These are phyloP conservation scores for Aurelia coerulea DNA, from an alignment of 30 jellyfish, hydroid and myxozoan species.

Conservation along the genomic window DNA sequence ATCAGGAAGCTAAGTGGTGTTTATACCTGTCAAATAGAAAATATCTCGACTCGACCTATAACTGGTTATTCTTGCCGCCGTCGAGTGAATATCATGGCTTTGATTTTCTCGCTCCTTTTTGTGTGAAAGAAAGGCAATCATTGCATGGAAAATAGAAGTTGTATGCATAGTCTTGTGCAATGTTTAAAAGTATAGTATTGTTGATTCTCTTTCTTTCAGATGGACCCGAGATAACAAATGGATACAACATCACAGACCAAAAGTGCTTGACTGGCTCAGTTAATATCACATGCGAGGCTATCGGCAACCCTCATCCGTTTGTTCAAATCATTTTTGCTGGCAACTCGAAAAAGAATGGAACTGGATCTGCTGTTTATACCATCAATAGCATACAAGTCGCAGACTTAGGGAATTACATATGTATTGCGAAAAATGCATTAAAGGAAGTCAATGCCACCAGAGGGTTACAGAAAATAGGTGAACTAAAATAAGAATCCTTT, in stretches of 20 bases:
- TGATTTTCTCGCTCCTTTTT: too few relatives aligned
- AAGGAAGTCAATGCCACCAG: background rate
- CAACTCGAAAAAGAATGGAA: background rate
- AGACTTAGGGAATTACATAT: background rate
- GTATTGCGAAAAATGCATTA: background rate
- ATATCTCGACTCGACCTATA: too few relatives aligned
- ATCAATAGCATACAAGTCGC: background rate
- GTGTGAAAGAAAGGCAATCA: too few relatives aligned
- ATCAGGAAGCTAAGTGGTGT: too few relatives aligned
- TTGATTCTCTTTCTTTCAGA: background rate
- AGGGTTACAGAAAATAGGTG: background rate
- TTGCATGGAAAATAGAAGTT: too few relatives aligned
- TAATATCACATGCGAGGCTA: background rate
- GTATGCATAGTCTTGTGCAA: too few relatives aligned
- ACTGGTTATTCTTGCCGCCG: too few relatives aligned
- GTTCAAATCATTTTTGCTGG: background rate
- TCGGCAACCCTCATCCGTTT: background rate
- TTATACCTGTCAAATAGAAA: too few relatives aligned
- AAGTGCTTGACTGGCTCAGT: background rate
- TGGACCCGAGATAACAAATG: background rate
- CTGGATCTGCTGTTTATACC: background rate
- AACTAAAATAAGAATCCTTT: too few relatives aligned
- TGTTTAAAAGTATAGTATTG: too few relatives aligned
- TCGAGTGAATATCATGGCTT: too few relatives aligned
- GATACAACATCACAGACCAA: background rate